Conservation (phyloP, 2,888 invertebrate species). For the Melikaiella ostensackeni region DNA sequence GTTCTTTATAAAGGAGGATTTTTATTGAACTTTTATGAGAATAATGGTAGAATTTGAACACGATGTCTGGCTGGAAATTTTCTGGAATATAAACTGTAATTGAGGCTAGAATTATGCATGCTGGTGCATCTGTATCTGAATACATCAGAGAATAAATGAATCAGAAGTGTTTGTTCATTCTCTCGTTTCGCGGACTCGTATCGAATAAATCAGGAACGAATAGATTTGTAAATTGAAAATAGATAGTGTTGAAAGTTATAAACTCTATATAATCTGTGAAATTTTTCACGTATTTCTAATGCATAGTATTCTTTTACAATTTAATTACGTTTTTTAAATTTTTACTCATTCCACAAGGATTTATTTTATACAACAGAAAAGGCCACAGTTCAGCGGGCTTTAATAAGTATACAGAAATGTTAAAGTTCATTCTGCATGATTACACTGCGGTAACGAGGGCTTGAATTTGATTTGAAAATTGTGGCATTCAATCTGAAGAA, state of each 20-base stretch:
- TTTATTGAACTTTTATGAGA: not conserved
- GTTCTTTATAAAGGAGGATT: not conserved
- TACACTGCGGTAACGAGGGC: not conserved
- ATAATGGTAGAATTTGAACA: not conserved
- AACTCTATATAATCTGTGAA: not conserved
- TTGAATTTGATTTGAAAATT: not conserved
- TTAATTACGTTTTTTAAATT: not conserved
- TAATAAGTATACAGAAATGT: not conserved
- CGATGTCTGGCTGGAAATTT: not conserved
- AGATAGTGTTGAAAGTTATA: not conserved
- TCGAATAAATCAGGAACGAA: not conserved
- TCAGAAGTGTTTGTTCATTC: not conserved
- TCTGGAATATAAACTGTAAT: not conserved
- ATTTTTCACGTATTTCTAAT: too few relatives aligned
- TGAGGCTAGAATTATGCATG: not conserved
- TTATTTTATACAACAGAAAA: not conserved
- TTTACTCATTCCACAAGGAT: not conserved
- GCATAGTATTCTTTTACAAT: too few relatives aligned
- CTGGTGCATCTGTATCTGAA: not conserved
- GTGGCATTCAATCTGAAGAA: too few relatives aligned
- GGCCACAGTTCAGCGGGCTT: not conserved
- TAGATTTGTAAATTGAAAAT: not conserved
- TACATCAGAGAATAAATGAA: not conserved
- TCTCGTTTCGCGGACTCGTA: not conserved
- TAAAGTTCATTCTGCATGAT: not conserved